Percentiles rank a stretch among this genome's conserved stretches.
Evolutionary conservation across 2,888 invertebrate species (phyloP).

Genomic region (Luffia ferchaultella): DNA sequence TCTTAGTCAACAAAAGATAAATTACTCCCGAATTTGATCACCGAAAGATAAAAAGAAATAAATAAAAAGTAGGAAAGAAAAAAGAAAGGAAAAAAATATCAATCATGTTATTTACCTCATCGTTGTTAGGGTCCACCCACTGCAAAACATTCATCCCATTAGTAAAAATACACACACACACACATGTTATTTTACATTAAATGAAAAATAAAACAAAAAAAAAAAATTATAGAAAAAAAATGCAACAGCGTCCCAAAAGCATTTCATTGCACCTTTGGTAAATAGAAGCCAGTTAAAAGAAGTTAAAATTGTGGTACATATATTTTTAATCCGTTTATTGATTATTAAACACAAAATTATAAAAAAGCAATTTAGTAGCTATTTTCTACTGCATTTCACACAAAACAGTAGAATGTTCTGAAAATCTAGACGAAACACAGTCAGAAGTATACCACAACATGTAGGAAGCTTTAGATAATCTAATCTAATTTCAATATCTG

Average conservation of each 20-base stretch:
- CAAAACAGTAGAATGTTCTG: too few species aligned
- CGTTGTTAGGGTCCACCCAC: slow-evolving; percentile 75
- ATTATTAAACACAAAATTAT: slow-evolving; percentile 28
- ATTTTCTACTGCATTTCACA: neutral
- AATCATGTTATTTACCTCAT: slow-evolving; percentile 65
- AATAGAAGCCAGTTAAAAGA: slow-evolving; percentile 31
- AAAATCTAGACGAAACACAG: too few species aligned
- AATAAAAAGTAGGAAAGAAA: slow-evolving; percentile 3
- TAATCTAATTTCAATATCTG: too few species aligned
- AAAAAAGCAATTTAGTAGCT: neutral
- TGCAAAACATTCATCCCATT: slow-evolving; percentile 49
- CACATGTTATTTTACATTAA: slow-evolving; percentile 18
- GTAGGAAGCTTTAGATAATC: too few species aligned
- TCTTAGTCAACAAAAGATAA: slow-evolving; percentile 3
- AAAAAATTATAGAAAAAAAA: slow-evolving; percentile 17
- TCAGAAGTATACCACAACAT: too few species aligned
- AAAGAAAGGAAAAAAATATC: slow-evolving; percentile 1
- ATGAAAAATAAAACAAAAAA: slow-evolving; percentile 22
- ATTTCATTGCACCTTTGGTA: slow-evolving; percentile 33
- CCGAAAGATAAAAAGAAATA: neutral
- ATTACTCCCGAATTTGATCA: slow-evolving; percentile 1
- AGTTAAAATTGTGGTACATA: slow-evolving; percentile 24
- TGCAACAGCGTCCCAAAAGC: slow-evolving; percentile 38
- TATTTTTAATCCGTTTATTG: slow-evolving; percentile 26
- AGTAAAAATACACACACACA: slow-evolving; percentile 49